phyloP scores from a whole-genome alignment of 2,888 invertebrate species.

The Eueremaeus valkanovi region DNA sequence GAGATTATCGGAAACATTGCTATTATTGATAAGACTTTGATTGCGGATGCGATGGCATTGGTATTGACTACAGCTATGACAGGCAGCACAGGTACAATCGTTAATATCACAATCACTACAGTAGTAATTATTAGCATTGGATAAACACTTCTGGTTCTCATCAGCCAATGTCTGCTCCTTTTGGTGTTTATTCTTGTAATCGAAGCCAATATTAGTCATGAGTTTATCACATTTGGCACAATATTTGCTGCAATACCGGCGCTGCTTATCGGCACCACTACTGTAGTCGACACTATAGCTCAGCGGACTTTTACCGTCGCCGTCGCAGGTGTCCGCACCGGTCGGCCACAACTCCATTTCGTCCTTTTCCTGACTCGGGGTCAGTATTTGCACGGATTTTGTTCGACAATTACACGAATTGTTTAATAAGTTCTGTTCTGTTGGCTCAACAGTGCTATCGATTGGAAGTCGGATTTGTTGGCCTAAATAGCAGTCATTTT shows the following conservation, averaged over 20 bases:
- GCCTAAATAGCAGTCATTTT: not conserved
- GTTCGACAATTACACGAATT: conserved; percentile 30
- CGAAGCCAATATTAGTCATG: not conserved
- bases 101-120: not conserved
- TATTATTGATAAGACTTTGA: not conserved
- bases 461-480: conserved; percentile 11
- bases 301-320: too few species aligned
- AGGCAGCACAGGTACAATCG: not conserved
- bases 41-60: not conserved
- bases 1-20: conserved; percentile 49
- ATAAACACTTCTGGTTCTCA: not conserved
- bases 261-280: not conserved
- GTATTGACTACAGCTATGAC: conserved; percentile 22
- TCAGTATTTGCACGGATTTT: conserved; percentile 39
- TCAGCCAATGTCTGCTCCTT: not conserved
- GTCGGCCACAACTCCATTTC: conserved; percentile 8
- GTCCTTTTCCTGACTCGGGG: conserved; percentile 37
- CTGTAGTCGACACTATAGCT: not conserved
- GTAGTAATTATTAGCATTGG: not conserved
- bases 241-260: not conserved
- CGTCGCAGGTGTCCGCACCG: not conserved
- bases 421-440: not conserved
- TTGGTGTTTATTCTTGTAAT: not conserved
- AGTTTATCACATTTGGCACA: conserved; percentile 35
- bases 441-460: not conserved